Evolutionary conservation across 2,797 vertebrate genomes (phyloP).

Genomic region (Myotis myotis): DNA sequence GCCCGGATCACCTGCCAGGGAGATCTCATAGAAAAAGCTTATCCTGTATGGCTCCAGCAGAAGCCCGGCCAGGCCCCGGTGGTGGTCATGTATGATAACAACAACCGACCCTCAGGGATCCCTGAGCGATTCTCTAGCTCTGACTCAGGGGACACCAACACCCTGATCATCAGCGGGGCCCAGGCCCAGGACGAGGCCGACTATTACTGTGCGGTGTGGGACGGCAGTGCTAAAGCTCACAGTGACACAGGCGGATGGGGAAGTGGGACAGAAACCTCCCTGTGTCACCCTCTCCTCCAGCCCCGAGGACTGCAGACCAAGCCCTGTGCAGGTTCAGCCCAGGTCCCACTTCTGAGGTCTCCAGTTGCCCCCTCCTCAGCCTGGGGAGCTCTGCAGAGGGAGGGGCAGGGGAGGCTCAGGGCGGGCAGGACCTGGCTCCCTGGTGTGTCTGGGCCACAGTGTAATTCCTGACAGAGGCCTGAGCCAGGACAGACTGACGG

Average conservation of each 20-base stretch:
- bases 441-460: too few relatives aligned
- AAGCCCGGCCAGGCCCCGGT: neutral
- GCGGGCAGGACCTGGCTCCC: too few relatives aligned
- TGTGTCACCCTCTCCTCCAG: neutral
- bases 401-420: too few relatives aligned
- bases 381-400: too few relatives aligned
- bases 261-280: neutral
- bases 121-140: neutral
- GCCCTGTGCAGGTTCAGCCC: neutral
- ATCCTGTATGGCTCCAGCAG: neutral
- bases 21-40: too few relatives aligned
- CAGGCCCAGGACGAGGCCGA: neutral
- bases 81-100: neutral
- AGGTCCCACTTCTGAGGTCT: too few relatives aligned
- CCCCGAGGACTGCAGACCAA: neutral
- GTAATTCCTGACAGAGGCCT: too few relatives aligned
- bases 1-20: neutral
- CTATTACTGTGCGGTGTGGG: neutral
- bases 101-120: neutral
- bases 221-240: rapidly evolving
- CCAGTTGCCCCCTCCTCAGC: too few relatives aligned
- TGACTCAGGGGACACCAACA: neutral
- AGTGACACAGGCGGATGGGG: neutral
- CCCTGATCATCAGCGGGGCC: neutral
- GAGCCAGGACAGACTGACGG: too few relatives aligned